Evolutionary conservation across 2,888 invertebrate species (phyloP).

Genomic region (Lasioglossum lativentre): DNA sequence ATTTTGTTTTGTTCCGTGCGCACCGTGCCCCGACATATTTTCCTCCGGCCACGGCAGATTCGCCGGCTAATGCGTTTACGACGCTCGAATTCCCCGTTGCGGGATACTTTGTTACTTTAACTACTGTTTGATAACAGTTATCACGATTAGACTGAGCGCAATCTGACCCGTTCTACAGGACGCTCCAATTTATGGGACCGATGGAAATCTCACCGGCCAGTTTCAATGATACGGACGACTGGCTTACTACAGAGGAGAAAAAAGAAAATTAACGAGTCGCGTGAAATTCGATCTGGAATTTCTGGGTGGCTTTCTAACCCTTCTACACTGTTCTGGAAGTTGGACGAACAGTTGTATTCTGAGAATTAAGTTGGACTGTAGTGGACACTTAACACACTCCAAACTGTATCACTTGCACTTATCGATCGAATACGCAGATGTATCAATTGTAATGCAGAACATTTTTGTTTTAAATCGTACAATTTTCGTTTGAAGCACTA

Average conservation of each 20-base stretch:
- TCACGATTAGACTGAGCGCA: conserved; percentile 2
- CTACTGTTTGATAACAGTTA: conserved; percentile 18
- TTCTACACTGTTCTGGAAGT: not conserved
- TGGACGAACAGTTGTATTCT: not conserved
- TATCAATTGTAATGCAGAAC: not conserved
- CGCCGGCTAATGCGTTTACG: conserved; percentile 8
- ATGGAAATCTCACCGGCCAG: not conserved
- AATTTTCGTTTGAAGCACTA: too few relatives aligned
- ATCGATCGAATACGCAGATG: too few relatives aligned
- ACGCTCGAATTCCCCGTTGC: conserved; percentile 9
- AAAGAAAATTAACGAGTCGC: conserved; percentile 1
- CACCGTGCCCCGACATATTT: not conserved
- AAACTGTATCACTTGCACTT: too few relatives aligned
- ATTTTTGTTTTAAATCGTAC: not conserved
- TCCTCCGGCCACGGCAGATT: not conserved
- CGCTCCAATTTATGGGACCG: conserved; percentile 12
- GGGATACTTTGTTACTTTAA: conserved; percentile 19
- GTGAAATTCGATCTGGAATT: not conserved
- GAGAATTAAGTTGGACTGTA: not conserved
- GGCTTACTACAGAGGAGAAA: not conserved
- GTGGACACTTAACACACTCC: too few relatives aligned
- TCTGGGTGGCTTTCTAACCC: not conserved
- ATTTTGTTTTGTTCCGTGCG: conserved; percentile 41
- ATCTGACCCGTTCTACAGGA: conserved; percentile 10
- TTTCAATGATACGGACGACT: conserved; percentile 1